Evolutionary conservation across 2,113 vertebrate species (phyloP), one percentile per base, ranked within the genome.

Genomic region (Nothocercus julius): DNA sequence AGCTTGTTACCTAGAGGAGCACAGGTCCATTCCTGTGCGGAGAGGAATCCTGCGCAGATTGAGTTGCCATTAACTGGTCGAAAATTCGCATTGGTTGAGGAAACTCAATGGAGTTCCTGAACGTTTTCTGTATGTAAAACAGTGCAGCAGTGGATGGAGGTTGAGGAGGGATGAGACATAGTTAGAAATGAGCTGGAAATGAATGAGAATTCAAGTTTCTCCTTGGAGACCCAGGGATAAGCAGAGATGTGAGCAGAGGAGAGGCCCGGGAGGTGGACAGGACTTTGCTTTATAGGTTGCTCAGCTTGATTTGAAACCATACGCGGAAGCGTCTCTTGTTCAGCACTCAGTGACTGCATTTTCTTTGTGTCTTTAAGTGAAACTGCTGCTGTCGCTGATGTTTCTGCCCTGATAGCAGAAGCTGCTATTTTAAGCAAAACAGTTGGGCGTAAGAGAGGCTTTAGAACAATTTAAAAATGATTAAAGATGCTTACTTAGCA

Each of bases 1-100:
- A 47, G 44, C 18, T 84, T 42, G 61, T 0, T 0, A 17, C 6
- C 45, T 59, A 56, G 73, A 36, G 75, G 14, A 66, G 22, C 64
- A 12, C 42, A 21, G 58, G 20, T 56, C 25, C 19, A 0, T 18
- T 44, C 62, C 51, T 58, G 3, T 4, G 13, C 0, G 2, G 40
- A 54, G 68, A 3, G 3, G 20, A 42, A 73, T 36, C 36, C 36
- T 36, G 36, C 8, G 36, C 36, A 8, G 36, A 17, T 51, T 63
- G 76, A 70, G 58, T 6, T 68, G 47, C 36, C 36, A 54, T 62
- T 25, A 25, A 53, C 51, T 53, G 22, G 51, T 27, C 13, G 13
- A 27, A 53, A 53, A 53, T 7, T 9, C 19, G 8, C 49, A 36
- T 51, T 53, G 49, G n/a, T 51, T 45, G n/a, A 70, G 45, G 45